Base-by-base conservation (phyloP, 1,140 invertebrate species). In the Macrocentrus cingulum region DNA sequence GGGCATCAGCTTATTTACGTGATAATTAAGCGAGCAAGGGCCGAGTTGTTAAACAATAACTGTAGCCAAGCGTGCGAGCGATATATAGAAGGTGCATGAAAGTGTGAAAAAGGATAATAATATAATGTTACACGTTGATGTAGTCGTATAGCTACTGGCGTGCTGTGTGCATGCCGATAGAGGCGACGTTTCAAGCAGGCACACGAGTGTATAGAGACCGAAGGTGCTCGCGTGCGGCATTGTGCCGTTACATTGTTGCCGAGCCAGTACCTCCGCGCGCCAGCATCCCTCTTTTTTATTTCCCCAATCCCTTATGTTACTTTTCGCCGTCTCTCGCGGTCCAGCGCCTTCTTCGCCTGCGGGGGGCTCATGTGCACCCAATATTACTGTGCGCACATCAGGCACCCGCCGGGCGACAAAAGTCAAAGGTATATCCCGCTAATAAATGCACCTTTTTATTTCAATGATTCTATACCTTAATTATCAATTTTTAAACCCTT, bases 81-180 rank as follows among this genome's bases (percentile, higher is more conserved):
- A 15, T n/a, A 44, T 8, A 44, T 44, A 44, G 64, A 70, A 71
- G 60, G 67, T 66, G 66, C 71, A 75, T 53, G 60, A 67, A 80
- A 71, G 77, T 80, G 77, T 79, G 76, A 80, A 80, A 77, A 74
- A 72, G 74, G 76, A 77, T 77, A 77, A 80, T 77, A 77, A 80
- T 80, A 80, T 80, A 77, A 70, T 76, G 75, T 78, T 79, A 77
- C 76, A n/a, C n/a, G 66, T 57, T 58, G 16, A 9, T 9, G 25
- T 9, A n/a, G 16, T 16, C 2, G n/a, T n/a, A 49, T 32, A n/a
- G n/a, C n/a, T n/a, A n/a, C n/a, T n/a, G n/a, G n/a, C n/a, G n/a
- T n/a, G n/a, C n/a, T n/a, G n/a, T n/a, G n/a, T n/a, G n/a, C n/a
- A n/a, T n/a, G n/a, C n/a, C n/a, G n/a, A n/a, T n/a, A n/a, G n/a